Evolutionary conservation across 2,888 invertebrate genomes (phyloP), one percentile per base, ranked within the genome.

Genomic region (Patella caerulea): DNA sequence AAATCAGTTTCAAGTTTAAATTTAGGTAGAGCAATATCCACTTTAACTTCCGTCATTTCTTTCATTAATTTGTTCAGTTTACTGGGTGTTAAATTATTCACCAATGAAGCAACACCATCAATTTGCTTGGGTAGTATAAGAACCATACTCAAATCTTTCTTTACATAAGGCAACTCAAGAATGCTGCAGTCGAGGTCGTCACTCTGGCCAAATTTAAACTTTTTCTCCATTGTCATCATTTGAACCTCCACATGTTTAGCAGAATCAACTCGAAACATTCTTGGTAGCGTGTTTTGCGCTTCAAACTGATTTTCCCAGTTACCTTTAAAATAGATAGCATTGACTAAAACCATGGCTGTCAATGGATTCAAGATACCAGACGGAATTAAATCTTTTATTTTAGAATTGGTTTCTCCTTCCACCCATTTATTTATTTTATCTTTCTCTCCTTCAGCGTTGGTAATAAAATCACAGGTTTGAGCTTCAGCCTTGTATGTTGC

Each of bases 361-460:
- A 83, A 55, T 3, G 82, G 24, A 73, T 83, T 87, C n/a, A 92
- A 83, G 11, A 86, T 82, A n/a, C 93, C 93, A 1, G 94, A 19
- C 2, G 93, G 90, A 73, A 98, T 92, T 2, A 98, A 93, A 86
- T 97, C 93, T 84, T 94, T 94, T 78, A 98, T 98, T 90, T 95
- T 96, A 12, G 95, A 92, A 76, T 96, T 94, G 0, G 98, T 98
- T 88, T 96, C 94, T 7, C 93, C 90, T 87, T 95, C 94, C 69
- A 96, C 96, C 96, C 97, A 97, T 56, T 91, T 85, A 89, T 98
- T 98, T 73, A 98, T 97, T 29, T 79, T 81, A 17, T 55, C 5
- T 71, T 88, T 77, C 17, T 92, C 88, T 0, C 93, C 93, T 1
- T 87, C 86, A 0, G 87, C 54, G 55, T 88, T 81, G 9, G 74